phyloP scores from a whole-genome alignment of 2,888 invertebrate species.

The Patella caerulea region DNA sequence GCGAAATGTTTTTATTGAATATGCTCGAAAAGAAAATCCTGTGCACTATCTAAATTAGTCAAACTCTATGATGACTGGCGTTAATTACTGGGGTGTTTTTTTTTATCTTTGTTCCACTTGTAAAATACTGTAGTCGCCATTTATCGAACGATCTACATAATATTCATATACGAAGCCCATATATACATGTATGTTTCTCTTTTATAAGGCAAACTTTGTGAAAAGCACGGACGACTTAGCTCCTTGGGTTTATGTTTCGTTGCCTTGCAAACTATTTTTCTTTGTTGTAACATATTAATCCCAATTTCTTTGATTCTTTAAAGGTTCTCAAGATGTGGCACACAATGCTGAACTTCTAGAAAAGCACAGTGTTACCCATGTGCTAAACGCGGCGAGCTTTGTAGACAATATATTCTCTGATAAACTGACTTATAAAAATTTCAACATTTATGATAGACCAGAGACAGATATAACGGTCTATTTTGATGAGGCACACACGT shows the following conservation, averaged over 20 bases:
- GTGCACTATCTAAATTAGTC: too few species aligned
- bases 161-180: too few species aligned
- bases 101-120: too few species aligned
- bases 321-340: constrained; percentile 91
- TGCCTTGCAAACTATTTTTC: too few species aligned
- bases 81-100: too few species aligned
- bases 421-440: constrained; percentile 75
- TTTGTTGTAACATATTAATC: not conserved
- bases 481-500: constrained; percentile 75
- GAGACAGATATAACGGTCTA: constrained; percentile 59
- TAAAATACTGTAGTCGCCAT: too few species aligned
- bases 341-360: constrained; percentile 75
- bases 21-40: too few species aligned
- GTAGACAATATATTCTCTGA: constrained; percentile 67
- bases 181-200: too few species aligned
- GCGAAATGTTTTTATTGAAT: too few species aligned
- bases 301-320: constrained; percentile 61
- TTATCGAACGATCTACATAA: too few species aligned
- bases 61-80: too few species aligned
- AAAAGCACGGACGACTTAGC: not conserved
- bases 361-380: constrained; percentile 78
- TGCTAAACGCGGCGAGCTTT: constrained; percentile 80
- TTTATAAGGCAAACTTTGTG: not conserved
- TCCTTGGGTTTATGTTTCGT: too few species aligned
- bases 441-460: constrained; percentile 76